Evolutionary conservation across 2,888 invertebrate genomes (phyloP).

Genomic region (Hofmannophila pseudospretella): DNA sequence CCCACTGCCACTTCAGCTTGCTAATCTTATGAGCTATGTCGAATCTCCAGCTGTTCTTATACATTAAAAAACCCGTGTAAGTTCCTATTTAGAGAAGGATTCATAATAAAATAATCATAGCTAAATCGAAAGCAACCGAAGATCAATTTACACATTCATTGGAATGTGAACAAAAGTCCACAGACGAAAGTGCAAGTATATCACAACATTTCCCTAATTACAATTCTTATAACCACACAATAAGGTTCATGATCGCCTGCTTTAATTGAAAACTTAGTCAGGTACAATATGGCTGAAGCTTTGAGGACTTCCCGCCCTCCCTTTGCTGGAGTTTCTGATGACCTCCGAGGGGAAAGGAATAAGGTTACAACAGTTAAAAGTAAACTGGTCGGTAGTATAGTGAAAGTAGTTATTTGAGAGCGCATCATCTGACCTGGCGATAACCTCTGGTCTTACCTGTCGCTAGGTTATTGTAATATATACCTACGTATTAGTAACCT

Average conservation of each 20-base stretch:
- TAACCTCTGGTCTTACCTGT: constrained; percentile 66
- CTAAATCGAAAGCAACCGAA: no score
- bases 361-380: no score
- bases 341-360: not conserved
- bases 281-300: not conserved
- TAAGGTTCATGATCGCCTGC: constrained; percentile 19
- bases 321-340: not conserved
- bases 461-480: constrained; percentile 58
- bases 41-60: no score
- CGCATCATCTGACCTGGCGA: constrained; percentile 58
- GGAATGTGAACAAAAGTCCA: constrained; percentile 1
- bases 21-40: no score
- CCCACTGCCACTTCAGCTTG: no score
- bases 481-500: constrained; percentile 48
- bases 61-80: no score
- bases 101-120: no score
- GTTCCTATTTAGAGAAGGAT: no score
- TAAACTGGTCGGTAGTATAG: constrained; percentile 29
- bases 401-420: constrained; percentile 54
- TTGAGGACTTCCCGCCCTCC: not conserved
- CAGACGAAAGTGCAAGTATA: constrained; percentile 1
- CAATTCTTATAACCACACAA: not conserved
- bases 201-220: constrained; percentile 2
- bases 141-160: constrained; percentile 1
- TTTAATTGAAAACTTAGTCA: not conserved